Evolutionary conservation across 2,113 vertebrate species (phyloP).

Genomic region (Crotophaga sulcirostris): DNA sequence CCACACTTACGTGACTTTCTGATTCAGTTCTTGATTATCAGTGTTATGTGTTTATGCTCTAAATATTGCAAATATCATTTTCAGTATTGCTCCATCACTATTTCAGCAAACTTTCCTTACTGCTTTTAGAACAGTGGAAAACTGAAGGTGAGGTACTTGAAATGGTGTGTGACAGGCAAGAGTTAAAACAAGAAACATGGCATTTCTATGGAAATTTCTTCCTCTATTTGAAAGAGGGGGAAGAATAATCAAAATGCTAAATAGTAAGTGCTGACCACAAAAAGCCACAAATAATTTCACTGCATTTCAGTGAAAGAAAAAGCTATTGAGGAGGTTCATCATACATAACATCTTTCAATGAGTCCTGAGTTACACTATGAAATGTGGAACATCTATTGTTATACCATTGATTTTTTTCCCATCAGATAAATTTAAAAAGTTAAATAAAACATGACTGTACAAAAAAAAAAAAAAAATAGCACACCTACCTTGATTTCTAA

Average conservation of each 20-base stretch:
- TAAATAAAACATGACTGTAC: neutral
- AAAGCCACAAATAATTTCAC: neutral
- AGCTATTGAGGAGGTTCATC: neutral
- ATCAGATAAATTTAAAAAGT: neutral
- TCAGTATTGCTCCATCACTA: neutral
- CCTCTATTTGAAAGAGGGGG: neutral
- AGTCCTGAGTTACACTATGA: neutral
- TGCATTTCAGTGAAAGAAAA: neutral
- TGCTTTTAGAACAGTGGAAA: neutral
- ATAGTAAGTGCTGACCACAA: neutral
- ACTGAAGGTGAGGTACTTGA: neutral
- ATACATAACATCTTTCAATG: neutral
- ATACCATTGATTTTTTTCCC: conserved; percentile 1
- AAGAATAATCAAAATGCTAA: neutral
- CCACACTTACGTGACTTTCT: neutral
- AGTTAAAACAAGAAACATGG: neutral
- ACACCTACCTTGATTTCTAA: neutral
- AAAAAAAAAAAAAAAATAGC: neutral
- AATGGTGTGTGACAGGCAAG: neutral
- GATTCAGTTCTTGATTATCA: neutral
- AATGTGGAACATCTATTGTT: conserved; percentile 31
- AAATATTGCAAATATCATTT: neutral
- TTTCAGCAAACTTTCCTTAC: neutral
- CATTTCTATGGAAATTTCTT: neutral
- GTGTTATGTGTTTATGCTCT: neutral